Conservation (phyloP, 2,888 invertebrate species). For the Latrodectus hesperus region DNA sequence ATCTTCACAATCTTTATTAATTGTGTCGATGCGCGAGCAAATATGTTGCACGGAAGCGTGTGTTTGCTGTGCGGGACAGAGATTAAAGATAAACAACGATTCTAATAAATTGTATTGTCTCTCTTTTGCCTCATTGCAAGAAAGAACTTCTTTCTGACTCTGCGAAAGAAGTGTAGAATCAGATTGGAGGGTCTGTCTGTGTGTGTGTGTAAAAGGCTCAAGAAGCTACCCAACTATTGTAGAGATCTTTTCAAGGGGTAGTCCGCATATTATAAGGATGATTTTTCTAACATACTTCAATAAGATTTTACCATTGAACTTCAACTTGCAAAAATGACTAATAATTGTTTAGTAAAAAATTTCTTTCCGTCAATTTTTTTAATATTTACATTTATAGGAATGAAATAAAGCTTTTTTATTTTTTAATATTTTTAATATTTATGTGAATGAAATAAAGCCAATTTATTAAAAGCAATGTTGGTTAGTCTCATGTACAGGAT, state of each 20-base stretch:
- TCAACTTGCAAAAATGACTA: too few species aligned
- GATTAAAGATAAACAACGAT: constrained; percentile 66
- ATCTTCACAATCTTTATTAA: constrained; percentile 25
- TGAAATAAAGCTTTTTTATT: too few species aligned
- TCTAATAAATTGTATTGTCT: constrained; percentile 66
- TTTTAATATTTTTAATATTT: too few species aligned
- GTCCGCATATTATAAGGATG: constrained; percentile 31
- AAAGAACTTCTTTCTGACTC: constrained; percentile 49
- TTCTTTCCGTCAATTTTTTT: too few species aligned
- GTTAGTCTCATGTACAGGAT: too few species aligned
- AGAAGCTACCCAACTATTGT: constrained; percentile 53
- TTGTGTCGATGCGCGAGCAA: constrained; percentile 39
- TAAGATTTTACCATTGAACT: too few species aligned
- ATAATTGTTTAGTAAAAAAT: too few species aligned
- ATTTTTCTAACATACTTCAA: neutral
- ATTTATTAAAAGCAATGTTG: too few species aligned
- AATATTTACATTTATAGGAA: too few species aligned
- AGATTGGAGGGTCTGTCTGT: constrained; percentile 34
- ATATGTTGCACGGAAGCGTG: constrained; percentile 39
- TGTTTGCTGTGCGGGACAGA: constrained; percentile 62
- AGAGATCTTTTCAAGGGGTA: constrained; percentile 24
- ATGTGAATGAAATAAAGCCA: too few species aligned
- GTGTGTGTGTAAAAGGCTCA: constrained; percentile 55
- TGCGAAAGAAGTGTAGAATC: constrained; percentile 45
- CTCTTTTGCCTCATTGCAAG: constrained; percentile 56